Base-by-base conservation (phyloP, 2,113 vertebrate genomes). In the Vireo altiloquus region DNA sequence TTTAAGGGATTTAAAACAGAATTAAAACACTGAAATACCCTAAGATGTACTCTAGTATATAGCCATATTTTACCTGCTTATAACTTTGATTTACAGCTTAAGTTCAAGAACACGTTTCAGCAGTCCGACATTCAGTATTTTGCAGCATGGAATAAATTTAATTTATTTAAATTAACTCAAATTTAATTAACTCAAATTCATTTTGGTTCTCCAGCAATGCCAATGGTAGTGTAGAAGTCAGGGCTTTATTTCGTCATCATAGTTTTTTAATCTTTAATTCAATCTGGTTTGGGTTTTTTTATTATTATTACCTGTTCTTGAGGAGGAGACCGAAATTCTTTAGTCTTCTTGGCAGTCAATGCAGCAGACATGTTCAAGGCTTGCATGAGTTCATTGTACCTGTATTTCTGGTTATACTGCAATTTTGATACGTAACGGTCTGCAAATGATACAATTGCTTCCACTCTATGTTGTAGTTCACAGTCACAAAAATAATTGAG, bases 401-500 rank as follows among this genome's bases (percentile, higher is more conserved):
- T 98, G 92, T 98, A 99, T 97, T 99, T 99, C 98, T 99, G 99
- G 95, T 99, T 99, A 82, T 96, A 98, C 92, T 99, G 99, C 77
- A 99, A 97, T 97, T 99, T 99, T 90, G 99, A 99, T 33, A 99
- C 99, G 6, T 98, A 99, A 65, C 89, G 97, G 97, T 99, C 99
- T 4, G 99, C 99, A 95, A 99, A 99, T 6, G 99, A 98, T 78
- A 99, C 99, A 63, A 99, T 99, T 92, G 99, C 96, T 96, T 99
- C 99, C 76, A 99, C 99, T 89, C 99, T 98, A 13, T 99, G 99
- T 96, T 98, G 98, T 46, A 99, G 98, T 87, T 99, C 99, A 82
- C 99, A 99, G 98, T 99, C 99, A 74, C 99, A 99, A 98, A 99
- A 99, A 94, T 99, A 99, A 98, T 98, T 99, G 77, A 99, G 98